Conservation (phyloP, 2,113 vertebrate genomes). For the Tenebrosternarchus preto region DNA sequence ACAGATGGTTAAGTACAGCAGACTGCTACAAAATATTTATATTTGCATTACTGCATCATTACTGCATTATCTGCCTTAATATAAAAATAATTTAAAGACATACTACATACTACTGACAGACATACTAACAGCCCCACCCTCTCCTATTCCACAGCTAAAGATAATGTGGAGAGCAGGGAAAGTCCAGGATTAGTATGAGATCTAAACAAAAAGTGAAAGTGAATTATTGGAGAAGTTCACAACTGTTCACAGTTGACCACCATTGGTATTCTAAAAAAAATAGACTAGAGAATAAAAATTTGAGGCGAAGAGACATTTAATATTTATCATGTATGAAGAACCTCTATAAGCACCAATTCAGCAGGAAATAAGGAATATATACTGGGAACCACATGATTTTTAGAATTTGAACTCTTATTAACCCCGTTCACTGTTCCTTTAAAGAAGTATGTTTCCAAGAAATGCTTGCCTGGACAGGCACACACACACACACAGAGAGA, state of each 20-base stretch:
- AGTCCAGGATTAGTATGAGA: conserved; percentile 36
- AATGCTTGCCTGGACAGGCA: conserved; percentile 53
- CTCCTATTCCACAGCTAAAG: neutral
- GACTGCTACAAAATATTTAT: neutral
- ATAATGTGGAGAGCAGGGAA: conserved; percentile 7
- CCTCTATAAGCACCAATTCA: neutral
- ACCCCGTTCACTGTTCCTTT: conserved; percentile 56
- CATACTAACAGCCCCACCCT: neutral
- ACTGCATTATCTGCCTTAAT: neutral
- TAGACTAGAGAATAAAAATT: neutral
- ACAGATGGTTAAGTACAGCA: neutral
- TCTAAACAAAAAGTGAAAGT: conserved; percentile 48
- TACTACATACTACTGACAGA: neutral
- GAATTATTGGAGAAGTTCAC: conserved; percentile 14
- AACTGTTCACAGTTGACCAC: neutral
- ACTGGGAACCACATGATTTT: neutral
- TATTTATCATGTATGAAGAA: neutral
- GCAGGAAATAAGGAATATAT: neutral
- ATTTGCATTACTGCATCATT: neutral
- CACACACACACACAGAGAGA: too few species aligned
- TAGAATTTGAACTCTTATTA: conserved; percentile 7
- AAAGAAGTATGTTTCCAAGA: conserved; percentile 71
- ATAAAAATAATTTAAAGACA: neutral
- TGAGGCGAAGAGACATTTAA: neutral
- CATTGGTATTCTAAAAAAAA: neutral